Conservation (phyloP, 2,113 vertebrate genomes). For the Arvicanthis niloticus region DNA sequence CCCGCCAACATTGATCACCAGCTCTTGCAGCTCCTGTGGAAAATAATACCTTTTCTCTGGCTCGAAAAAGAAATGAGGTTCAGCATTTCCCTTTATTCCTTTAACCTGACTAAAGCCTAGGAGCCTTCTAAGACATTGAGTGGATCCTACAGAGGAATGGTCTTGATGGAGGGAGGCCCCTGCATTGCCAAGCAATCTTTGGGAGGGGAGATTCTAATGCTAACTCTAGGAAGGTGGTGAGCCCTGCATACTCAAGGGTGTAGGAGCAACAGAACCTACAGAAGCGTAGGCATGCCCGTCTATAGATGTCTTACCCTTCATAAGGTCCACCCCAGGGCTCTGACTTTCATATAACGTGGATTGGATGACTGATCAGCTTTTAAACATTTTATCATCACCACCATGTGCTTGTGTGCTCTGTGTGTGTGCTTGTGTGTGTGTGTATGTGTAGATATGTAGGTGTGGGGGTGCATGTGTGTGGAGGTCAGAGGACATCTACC, state of each 20-base stretch:
- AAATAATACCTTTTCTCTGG: background rate
- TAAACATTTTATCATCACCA: background rate
- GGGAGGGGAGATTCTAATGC: background rate
- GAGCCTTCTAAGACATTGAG: background rate
- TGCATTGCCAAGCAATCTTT: background rate
- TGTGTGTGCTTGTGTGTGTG: no score
- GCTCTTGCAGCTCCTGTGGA: background rate
- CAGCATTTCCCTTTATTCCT: background rate
- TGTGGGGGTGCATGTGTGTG: background rate
- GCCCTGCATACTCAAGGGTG: background rate
- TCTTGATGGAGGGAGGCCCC: background rate
- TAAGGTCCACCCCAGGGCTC: background rate
- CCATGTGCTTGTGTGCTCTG: background rate
- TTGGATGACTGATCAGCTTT: background rate
- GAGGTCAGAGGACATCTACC: background rate
- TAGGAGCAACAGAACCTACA: background rate
- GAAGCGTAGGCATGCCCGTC: background rate
- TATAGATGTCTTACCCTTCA: background rate
- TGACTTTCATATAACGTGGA: no score
- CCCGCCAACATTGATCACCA: background rate
- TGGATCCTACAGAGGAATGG: background rate
- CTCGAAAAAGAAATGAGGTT: background rate
- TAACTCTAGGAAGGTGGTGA: background rate
- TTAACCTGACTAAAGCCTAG: background rate
- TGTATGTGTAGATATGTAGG: background rate